Percentiles rank a stretch among this genome's conserved stretches.
These are phyloP conservation scores for Scrobipalpa atriplicella DNA, from an alignment of 2,888 invertebrate genomes.

Conservation along the genomic window DNA sequence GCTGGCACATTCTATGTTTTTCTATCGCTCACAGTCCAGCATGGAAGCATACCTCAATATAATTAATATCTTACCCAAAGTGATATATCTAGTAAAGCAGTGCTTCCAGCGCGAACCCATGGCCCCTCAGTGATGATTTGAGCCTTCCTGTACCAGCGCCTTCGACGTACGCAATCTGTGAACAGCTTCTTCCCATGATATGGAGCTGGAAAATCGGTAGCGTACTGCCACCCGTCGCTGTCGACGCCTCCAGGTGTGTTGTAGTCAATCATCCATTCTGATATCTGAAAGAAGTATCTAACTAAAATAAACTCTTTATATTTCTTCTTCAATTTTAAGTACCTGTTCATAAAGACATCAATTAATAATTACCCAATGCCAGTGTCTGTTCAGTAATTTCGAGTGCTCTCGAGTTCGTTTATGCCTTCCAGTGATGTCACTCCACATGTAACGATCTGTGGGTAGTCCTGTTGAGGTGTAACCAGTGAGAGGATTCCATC, in stretches of 20 bases:
- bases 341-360: background rate
- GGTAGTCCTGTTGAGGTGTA: conserved; percentile 93
- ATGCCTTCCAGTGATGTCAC: conserved; percentile 92
- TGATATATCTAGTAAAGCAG: conserved; percentile 91
- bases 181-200: conserved; percentile 94
- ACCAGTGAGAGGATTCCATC: conserved; percentile 96
- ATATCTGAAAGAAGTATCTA: conserved; percentile 74
- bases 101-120: conserved; percentile 94
- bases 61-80: conserved; percentile 85
- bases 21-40: too few species aligned
- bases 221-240: conserved; percentile 97
- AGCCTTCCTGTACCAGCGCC: conserved; percentile 93
- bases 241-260: conserved; percentile 95
- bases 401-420: conserved; percentile 93
- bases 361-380: conserved; percentile 91
- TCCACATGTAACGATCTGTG: conserved; percentile 95
- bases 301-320: background rate
- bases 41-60: too few species aligned
- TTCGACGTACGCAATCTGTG: conserved; percentile 93
- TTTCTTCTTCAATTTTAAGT: background rate
- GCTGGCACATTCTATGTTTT: too few species aligned
- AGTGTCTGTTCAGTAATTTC: conserved; percentile 92
- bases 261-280: conserved; percentile 97
- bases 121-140: conserved; percentile 93
- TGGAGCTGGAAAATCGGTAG: conserved; percentile 94